A percentile compares a stretch with the other conserved stretches of the same genome.
These are phyloP conservation scores for Pocillopora damicornis DNA, from an alignment of 64 coral and sea anemone species.

Conservation along the genomic window DNA sequence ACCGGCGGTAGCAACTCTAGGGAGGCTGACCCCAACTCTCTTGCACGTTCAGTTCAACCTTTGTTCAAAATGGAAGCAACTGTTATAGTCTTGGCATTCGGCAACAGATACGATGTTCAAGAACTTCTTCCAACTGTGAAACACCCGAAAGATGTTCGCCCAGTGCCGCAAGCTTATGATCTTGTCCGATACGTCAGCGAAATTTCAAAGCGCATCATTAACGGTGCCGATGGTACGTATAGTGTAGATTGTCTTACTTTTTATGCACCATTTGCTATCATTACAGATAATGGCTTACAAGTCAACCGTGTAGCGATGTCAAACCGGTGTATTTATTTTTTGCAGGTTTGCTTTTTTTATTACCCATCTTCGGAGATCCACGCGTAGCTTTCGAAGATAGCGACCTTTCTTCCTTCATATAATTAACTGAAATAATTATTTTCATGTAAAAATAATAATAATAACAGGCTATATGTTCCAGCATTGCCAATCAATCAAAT, in stretches of 20 bases:
- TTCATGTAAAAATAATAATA: too few species aligned
- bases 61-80: constrained; percentile 28
- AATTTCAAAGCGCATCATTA: constrained; percentile 25
- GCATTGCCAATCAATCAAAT: too few species aligned
- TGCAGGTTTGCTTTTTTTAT: too few species aligned
- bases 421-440: too few species aligned
- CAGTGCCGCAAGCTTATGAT: constrained; percentile 14
- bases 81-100: constrained; percentile 48
- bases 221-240: constrained; percentile 7
- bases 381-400: too few species aligned
- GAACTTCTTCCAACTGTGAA: constrained; percentile 42
- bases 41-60: constrained; percentile 18
- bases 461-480: too few species aligned
- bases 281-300: neutral
- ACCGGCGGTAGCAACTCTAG: constrained; percentile 26
- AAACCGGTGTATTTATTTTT: too few species aligned
- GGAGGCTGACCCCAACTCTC: constrained; percentile 5
- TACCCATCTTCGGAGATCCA: too few species aligned
- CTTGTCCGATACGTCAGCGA: constrained; percentile 1
- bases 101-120: constrained; percentile 7
- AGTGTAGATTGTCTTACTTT: neutral
- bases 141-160: constrained; percentile 39
- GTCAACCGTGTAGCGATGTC: too few species aligned
- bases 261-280: neutral
- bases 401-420: too few species aligned